Conservation (phyloP, 2,888 invertebrate species). For the Meandrusa payeni region DNA sequence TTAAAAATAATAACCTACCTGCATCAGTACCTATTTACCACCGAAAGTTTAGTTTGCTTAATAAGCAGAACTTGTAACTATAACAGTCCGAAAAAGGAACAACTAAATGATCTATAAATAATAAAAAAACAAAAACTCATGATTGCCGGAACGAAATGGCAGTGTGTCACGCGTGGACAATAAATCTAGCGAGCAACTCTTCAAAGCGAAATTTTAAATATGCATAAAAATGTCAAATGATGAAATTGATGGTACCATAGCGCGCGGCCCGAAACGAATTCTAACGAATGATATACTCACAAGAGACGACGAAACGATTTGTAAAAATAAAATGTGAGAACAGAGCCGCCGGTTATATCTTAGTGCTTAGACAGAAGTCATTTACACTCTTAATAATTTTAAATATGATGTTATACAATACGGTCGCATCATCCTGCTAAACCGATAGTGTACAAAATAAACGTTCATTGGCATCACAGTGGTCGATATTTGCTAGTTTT, state of each 20-base stretch:
- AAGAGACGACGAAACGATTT: constrained; percentile 62
- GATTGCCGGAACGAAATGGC: constrained; percentile 27
- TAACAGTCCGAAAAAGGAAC: constrained; percentile 23
- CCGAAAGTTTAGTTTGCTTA: not conserved
- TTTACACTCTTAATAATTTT: constrained; percentile 2
- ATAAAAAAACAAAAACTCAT: not conserved
- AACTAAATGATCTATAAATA: constrained; percentile 22
- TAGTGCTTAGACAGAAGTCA: constrained; percentile 24
- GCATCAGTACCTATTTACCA: not conserved
- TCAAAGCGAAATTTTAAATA: constrained; percentile 77
- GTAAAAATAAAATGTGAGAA: constrained; percentile 67
- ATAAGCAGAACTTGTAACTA: not conserved
- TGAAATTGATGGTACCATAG: constrained; percentile 62
- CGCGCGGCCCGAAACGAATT: constrained; percentile 54
- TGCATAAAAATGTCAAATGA: constrained; percentile 75
- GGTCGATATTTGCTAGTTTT: too few species aligned
- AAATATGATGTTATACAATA: constrained; percentile 10
- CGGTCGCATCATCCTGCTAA: too few species aligned
- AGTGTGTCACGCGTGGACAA: constrained; percentile 46
- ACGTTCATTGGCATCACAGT: too few species aligned
- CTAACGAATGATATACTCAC: constrained; percentile 59
- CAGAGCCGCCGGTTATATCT: constrained; percentile 42
- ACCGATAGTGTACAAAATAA: too few species aligned
- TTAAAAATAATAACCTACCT: not conserved
- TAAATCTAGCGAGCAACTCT: constrained; percentile 63